Conservation (phyloP, 2,113 vertebrate genomes). For the Sceloporus undulatus region DNA sequence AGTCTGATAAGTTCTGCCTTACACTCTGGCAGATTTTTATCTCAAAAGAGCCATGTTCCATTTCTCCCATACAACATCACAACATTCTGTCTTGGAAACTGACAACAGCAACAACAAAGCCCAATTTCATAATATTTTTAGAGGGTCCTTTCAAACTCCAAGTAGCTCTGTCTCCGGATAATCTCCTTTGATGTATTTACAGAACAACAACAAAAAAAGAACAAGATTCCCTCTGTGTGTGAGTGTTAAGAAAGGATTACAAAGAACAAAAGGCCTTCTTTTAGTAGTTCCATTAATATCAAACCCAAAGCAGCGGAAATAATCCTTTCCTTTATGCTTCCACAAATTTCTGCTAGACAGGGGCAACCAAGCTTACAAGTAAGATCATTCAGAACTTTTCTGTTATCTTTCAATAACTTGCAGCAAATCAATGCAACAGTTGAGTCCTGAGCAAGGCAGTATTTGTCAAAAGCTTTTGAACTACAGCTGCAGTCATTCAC, state of each 20-base stretch:
- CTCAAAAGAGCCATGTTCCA: no score
- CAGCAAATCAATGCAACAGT: slow-evolving; percentile 39
- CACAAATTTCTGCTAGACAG: not conserved
- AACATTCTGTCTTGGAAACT: not conserved
- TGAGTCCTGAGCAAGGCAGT: not conserved
- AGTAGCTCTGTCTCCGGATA: slow-evolving; percentile 9
- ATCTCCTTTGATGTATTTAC: slow-evolving; percentile 53
- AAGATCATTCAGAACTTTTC: slow-evolving; percentile 36
- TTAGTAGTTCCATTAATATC: slow-evolving; percentile 45
- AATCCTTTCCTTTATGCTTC: slow-evolving; percentile 46
- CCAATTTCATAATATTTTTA: not conserved
- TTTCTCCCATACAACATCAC: not conserved
- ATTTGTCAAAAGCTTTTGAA: slow-evolving; percentile 12
- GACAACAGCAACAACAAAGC: not conserved
- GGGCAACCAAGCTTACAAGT: slow-evolving; percentile 54
- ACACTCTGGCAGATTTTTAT: no score
- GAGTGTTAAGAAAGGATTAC: slow-evolving; percentile 44
- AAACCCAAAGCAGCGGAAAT: slow-evolving; percentile 48
- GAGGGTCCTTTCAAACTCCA: slow-evolving; percentile 20
- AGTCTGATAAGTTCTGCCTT: no score
- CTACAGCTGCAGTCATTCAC: slow-evolving; percentile 1
- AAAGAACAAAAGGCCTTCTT: slow-evolving; percentile 54
- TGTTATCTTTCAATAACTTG: slow-evolving; percentile 50
- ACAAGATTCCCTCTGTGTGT: slow-evolving; percentile 5
- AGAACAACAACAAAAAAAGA: not conserved